Evolutionary conservation across 2,888 invertebrate genomes (phyloP).

Genomic region (Pheosia tremula): DNA sequence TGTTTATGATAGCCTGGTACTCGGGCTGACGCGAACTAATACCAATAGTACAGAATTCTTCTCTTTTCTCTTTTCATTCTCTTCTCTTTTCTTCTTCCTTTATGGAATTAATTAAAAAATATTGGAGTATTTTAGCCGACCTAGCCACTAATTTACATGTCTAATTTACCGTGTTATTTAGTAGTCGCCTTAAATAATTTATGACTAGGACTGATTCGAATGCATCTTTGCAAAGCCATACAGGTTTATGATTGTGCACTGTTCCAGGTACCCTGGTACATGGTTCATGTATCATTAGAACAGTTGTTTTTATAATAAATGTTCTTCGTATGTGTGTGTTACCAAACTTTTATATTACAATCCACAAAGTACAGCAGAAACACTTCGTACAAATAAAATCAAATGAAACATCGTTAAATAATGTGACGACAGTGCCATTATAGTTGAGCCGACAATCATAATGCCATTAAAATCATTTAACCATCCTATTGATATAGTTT

Average conservation of each 20-base stretch:
- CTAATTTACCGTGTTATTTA: too few species aligned
- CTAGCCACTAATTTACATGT: too few species aligned
- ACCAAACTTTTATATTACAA: neutral
- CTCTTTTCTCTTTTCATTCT: too few species aligned
- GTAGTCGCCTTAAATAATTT: too few species aligned
- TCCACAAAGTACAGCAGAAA: neutral
- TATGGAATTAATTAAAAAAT: too few species aligned
- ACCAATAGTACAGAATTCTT: too few species aligned
- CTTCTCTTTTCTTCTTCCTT: too few species aligned
- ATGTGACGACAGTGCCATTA: constrained; percentile 15
- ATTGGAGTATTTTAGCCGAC: too few species aligned
- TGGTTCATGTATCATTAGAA: neutral
- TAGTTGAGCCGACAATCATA: constrained; percentile 19
- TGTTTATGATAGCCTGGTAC: constrained; percentile 8
- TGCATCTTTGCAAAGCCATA: too few species aligned
- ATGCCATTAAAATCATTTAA: constrained; percentile 32
- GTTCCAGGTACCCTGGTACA: constrained; percentile 6
- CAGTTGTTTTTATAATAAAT: too few species aligned
- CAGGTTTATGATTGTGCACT: neutral
- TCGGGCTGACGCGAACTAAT: neutral
- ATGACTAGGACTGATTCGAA: too few species aligned
- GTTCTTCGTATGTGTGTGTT: too few species aligned
- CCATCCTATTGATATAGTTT: constrained; percentile 9
- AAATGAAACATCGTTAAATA: constrained; percentile 10
- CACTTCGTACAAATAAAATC: neutral